Conservation (phyloP, 2,888 invertebrate species). For the Hydroisotoma schaefferi region DNA sequence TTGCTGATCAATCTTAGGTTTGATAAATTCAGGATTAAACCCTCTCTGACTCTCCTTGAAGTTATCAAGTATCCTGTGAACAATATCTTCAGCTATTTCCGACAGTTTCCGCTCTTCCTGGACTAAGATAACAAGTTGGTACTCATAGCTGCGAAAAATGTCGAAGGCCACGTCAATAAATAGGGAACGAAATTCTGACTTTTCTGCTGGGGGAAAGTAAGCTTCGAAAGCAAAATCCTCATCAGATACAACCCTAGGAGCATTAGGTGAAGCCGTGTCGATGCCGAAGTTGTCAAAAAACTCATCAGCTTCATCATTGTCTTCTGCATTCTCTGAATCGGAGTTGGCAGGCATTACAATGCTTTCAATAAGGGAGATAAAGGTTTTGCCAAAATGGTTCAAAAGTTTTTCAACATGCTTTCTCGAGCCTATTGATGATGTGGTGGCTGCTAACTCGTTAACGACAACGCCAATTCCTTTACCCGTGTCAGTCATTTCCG, state of each 20-base stretch:
- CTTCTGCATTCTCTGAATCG: background rate
- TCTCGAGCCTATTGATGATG: too few species aligned
- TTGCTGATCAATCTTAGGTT: background rate
- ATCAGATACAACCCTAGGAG: background rate
- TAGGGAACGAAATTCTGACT: background rate
- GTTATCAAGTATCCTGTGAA: conserved; percentile 10
- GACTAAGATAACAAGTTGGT: conserved; percentile 9
- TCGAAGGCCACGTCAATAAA: conserved; percentile 12
- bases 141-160: conserved; percentile 6
- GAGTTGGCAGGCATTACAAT: conserved; percentile 6
- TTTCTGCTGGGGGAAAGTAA: conserved; percentile 4
- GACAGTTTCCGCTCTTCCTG: conserved; percentile 5
- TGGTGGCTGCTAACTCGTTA: too few species aligned
- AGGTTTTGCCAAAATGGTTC: conserved; percentile 8
- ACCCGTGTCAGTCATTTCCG: too few species aligned
- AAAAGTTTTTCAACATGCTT: background rate
- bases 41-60: conserved; percentile 11
- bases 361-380: conserved; percentile 8
- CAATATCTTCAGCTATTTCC: conserved; percentile 15
- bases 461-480: too few species aligned
- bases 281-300: background rate
- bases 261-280: background rate
- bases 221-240: conserved; percentile 8
- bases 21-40: conserved; percentile 7
- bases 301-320: conserved; percentile 6